Evolutionary conservation across 2,113 vertebrate species (phyloP).

Genomic region (Hymenochirus boettgeri): DNA sequence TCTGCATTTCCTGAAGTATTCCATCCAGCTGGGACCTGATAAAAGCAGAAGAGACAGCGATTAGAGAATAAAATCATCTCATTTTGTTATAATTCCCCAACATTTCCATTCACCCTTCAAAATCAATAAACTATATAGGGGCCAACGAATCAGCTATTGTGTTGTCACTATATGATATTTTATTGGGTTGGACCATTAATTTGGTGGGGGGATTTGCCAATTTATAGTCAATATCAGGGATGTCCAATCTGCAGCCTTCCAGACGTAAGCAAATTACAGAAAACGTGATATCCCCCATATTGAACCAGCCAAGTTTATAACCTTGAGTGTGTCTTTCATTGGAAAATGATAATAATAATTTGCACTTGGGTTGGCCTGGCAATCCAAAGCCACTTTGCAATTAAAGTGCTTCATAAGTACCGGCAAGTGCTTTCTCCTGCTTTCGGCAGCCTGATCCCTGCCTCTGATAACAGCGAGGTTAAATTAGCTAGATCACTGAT

Average conservation of each 20-base stretch:
- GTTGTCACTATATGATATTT: neutral
- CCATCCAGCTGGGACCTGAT: constrained; percentile 55
- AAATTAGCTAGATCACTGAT: constrained; percentile 8
- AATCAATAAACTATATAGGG: neutral
- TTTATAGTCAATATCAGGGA: neutral
- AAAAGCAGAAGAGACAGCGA: constrained; percentile 49
- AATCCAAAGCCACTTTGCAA: constrained; percentile 5
- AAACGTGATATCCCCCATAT: no score
- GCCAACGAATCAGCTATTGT: neutral
- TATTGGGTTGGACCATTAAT: neutral
- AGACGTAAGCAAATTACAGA: neutral
- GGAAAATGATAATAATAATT: constrained; percentile 10
- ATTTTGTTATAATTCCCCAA: constrained; percentile 45
- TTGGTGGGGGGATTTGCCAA: neutral
- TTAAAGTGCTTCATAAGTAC: constrained; percentile 10
- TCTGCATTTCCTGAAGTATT: constrained; percentile 55
- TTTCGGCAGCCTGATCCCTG: constrained; percentile 1
- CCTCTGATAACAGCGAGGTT: neutral
- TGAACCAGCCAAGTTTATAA: neutral
- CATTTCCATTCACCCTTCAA: constrained; percentile 28
- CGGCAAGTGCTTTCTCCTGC: constrained; percentile 14
- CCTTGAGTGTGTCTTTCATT: no score
- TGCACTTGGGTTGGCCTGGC: neutral
- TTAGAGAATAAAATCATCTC: constrained; percentile 46
- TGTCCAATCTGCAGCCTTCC: neutral